These are phyloP conservation scores for Vidua macroura DNA, from an alignment of 2,113 vertebrate species.

Conservation along the genomic window DNA sequence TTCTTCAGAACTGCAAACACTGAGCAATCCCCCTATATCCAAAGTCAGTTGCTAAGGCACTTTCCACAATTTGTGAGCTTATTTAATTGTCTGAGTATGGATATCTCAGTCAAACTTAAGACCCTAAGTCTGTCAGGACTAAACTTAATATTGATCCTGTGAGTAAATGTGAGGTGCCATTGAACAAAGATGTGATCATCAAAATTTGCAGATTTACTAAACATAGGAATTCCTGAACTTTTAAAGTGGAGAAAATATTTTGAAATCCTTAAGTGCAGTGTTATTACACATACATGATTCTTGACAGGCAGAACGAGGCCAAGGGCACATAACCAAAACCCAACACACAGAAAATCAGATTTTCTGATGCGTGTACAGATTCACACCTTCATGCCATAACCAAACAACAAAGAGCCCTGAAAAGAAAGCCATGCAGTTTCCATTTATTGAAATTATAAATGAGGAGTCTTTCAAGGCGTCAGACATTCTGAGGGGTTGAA, in stretches of 20 bases:
- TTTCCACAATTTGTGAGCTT: neutral
- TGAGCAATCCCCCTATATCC: neutral
- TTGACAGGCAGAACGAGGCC: neutral
- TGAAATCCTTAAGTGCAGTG: fast-evolving
- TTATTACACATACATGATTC: fast-evolving
- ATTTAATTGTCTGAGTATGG: neutral
- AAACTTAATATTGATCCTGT: neutral
- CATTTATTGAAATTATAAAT: neutral
- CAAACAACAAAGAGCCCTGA: neutral
- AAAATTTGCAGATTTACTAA: neutral
- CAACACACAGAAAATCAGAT: neutral
- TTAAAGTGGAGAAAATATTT: neutral
- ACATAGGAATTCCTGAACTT: neutral
- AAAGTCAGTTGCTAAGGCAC: neutral
- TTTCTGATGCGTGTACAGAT: neutral
- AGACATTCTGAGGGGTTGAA: neutral
- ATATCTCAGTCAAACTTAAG: neutral
- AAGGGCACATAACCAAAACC: neutral
- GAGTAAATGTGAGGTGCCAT: neutral
- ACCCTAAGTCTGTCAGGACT: neutral
- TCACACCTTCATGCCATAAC: neutral
- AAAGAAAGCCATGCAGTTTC: neutral
- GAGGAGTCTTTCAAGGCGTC: neutral
- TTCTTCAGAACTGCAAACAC: neutral
- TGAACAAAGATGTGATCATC: neutral